phyloP scores from a whole-genome alignment of 1,140 invertebrate genomes.

The Latrodectus geometricus region DNA sequence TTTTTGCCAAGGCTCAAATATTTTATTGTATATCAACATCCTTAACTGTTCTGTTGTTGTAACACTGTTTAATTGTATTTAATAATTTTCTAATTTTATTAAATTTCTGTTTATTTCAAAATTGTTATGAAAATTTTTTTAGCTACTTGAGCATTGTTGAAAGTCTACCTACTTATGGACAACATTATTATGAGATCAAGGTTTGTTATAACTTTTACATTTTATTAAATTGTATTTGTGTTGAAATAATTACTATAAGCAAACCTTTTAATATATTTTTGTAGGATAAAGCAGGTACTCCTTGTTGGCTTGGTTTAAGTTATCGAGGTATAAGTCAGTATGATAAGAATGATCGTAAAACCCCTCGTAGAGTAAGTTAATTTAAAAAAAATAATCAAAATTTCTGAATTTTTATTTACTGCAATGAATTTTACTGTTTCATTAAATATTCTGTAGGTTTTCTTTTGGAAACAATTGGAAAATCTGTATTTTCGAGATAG shows the following conservation, averaged over 20 bases:
- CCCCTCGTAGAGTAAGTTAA: constrained; percentile 68
- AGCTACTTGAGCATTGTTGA: constrained; percentile 73
- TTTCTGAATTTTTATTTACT: neutral
- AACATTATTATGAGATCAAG: constrained; percentile 75
- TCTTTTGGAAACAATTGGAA: constrained; percentile 74
- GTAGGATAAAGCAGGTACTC: constrained; percentile 71
- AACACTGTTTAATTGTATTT: no score
- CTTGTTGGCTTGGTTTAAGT: constrained; percentile 74
- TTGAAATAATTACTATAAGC: neutral
- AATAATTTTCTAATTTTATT: no score
- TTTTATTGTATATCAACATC: no score
- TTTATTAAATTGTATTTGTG: neutral
- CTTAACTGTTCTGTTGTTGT: no score
- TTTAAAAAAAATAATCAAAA: neutral
- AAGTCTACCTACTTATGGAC: constrained; percentile 73
- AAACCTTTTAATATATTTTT: constrained; percentile 15
- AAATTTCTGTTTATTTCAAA: neutral
- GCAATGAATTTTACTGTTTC: neutral
- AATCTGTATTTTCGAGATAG: constrained; percentile 75
- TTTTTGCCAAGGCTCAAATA: no score
- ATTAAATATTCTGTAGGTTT: constrained; percentile 65
- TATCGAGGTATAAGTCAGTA: constrained; percentile 73
- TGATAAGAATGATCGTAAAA: constrained; percentile 72
- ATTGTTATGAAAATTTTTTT: neutral
- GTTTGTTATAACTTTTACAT: constrained; percentile 62